Conservation (phyloP, 2,888 invertebrate species). For the Sipha maydis region DNA sequence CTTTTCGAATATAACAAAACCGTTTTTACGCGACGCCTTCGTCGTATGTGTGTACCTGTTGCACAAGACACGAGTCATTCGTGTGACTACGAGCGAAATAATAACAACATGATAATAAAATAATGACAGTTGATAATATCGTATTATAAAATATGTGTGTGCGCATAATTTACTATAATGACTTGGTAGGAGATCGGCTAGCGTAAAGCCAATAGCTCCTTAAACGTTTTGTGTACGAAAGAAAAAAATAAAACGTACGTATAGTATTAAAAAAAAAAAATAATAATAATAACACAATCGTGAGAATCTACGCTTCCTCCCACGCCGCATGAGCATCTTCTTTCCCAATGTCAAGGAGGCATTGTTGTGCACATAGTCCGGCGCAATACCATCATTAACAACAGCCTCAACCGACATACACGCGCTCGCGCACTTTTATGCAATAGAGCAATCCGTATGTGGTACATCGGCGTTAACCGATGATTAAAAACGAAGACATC, state of each 20-base stretch:
- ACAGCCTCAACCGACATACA: background rate
- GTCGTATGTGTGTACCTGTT: background rate
- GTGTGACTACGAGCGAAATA: background rate
- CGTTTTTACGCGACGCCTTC: background rate
- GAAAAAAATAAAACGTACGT: background rate
- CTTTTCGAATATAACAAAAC: background rate
- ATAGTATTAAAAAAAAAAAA: background rate
- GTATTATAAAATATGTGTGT: background rate
- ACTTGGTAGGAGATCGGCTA: background rate
- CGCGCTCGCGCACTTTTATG: background rate
- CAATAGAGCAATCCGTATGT: too few species aligned
- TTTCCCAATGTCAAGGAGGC: constrained; percentile 6
- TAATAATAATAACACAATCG: background rate
- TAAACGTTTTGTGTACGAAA: background rate
- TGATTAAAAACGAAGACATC: too few species aligned
- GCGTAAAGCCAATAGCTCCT: background rate
- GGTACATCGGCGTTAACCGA: too few species aligned
- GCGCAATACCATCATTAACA: background rate
- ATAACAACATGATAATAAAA: background rate
- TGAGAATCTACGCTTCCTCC: background rate
- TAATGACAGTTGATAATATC: background rate
- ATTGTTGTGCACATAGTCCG: background rate
- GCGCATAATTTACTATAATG: background rate
- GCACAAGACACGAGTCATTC: background rate
- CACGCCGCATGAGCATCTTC: background rate